Evolutionary conservation across 92 coral and sea anemone genomes (phyloP).

Genomic region (Parazoanthus atlanticus): DNA sequence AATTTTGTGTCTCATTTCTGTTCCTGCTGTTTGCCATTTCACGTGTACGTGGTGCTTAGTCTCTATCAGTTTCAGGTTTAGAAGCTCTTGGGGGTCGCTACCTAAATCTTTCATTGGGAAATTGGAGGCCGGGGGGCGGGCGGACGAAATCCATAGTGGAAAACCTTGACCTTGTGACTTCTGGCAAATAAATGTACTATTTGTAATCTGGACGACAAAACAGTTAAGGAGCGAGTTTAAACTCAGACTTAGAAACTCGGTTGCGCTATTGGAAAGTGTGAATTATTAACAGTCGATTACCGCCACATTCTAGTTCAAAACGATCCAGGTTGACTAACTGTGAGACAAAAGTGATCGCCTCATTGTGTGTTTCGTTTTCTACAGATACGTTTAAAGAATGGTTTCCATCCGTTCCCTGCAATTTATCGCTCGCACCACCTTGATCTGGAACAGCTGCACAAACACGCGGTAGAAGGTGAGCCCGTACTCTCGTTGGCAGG

Average conservation of each 20-base stretch:
- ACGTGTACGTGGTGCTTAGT: too few relatives aligned
- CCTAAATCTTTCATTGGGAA: not conserved
- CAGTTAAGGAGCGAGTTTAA: not conserved
- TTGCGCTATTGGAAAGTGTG: too few relatives aligned
- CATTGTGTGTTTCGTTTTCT: not conserved
- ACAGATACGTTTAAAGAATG: slow-evolving; percentile 59
- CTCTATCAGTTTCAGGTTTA: not conserved
- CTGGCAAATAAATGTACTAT: not conserved
- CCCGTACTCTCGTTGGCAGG: too few relatives aligned
- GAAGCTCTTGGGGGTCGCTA: not conserved
- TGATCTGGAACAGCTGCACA: slow-evolving; percentile 74
- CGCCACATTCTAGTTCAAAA: not conserved
- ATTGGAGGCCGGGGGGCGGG: too few relatives aligned
- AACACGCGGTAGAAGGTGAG: slow-evolving; percentile 47
- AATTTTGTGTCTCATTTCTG: too few relatives aligned
- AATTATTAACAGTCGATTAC: too few relatives aligned
- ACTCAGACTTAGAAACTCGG: too few relatives aligned
- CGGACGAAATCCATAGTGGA: too few relatives aligned
- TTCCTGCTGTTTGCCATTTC: too few relatives aligned
- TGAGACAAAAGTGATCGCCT: not conserved
- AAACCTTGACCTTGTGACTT: not conserved
- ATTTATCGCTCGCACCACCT: slow-evolving; percentile 71
- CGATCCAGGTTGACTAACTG: not conserved
- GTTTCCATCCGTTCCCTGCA: slow-evolving; percentile 80
- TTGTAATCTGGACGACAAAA: not conserved